Conservation (phyloP, 2,888 invertebrate genomes). For the Megaustenia siamemsis region DNA sequence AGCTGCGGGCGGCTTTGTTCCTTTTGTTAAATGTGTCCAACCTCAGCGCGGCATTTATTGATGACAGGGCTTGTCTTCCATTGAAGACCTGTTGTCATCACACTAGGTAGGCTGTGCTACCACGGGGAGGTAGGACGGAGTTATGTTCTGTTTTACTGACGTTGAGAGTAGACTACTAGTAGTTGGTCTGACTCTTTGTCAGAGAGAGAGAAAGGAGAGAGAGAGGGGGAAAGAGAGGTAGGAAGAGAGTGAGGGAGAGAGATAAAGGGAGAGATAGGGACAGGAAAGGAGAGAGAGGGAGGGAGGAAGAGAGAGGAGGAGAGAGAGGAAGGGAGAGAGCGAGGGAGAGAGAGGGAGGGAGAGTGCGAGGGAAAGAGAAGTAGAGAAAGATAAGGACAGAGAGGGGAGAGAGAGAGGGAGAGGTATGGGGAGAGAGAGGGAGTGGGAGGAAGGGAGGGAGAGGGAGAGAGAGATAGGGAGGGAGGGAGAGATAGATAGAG, state of each 20-base stretch:
- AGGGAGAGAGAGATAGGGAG: too few species aligned
- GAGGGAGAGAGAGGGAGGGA: not conserved
- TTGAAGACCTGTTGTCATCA: too few species aligned
- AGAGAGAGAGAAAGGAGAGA: not conserved
- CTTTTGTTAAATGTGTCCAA: too few species aligned
- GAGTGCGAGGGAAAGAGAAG: not conserved
- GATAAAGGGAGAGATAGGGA: not conserved
- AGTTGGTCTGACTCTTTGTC: too few species aligned
- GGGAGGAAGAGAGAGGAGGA: not conserved
- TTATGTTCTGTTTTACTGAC: too few species aligned
- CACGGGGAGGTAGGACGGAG: too few species aligned
- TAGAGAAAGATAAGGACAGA: not conserved
- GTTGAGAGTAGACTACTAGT: too few species aligned
- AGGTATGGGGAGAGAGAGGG: not conserved
- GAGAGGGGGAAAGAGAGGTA: not conserved
- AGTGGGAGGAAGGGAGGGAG: not conserved
- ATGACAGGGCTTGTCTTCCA: too few species aligned
- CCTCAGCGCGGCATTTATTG: too few species aligned
- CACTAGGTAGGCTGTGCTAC: too few species aligned
- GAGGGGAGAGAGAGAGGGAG: not conserved
- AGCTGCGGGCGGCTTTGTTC: too few species aligned
- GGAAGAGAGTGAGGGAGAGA: not conserved
- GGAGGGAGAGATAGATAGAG: too few species aligned
- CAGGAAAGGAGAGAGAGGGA: not conserved
- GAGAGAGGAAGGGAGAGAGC: not conserved